These are phyloP conservation scores for Microctenopoma lineatum DNA, from an alignment of 2,797 vertebrate species.

Conservation along the genomic window DNA sequence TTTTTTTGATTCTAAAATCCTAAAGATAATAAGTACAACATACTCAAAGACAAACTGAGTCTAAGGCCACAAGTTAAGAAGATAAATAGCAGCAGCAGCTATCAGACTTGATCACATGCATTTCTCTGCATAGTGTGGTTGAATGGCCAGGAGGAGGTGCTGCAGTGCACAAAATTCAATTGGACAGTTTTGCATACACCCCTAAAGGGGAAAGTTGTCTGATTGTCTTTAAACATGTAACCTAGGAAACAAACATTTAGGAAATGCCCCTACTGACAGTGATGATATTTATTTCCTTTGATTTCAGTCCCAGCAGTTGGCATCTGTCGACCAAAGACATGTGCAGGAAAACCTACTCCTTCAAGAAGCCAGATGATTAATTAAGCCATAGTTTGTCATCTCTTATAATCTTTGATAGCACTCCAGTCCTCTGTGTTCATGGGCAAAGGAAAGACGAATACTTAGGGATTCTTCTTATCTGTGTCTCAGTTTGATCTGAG, in stretches of 20 bases:
- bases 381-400: neutral
- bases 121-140: neutral
- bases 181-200: too few relatives aligned
- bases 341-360: neutral
- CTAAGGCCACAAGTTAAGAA: too few relatives aligned
- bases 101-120: too few relatives aligned
- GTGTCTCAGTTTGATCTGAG: neutral
- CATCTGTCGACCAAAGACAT: neutral
- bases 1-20: too few relatives aligned
- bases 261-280: neutral
- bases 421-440: neutral
- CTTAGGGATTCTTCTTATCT: neutral
- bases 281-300: neutral
- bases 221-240: neutral
- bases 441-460: neutral
- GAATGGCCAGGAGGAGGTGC: neutral
- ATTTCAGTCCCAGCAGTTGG: neutral
- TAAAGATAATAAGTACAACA: too few relatives aligned
- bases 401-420: neutral
- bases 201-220: too few relatives aligned
- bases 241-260: neutral
- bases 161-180: too few relatives aligned
- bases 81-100: too few relatives aligned
- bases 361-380: neutral
- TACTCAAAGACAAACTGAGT: too few relatives aligned